A percentile compares a stretch with the other conserved stretches of the same genome.
These are phyloP conservation scores for Pipistrellus pipistrellus DNA, from an alignment of 2,797 vertebrate species.

Conservation along the genomic window DNA sequence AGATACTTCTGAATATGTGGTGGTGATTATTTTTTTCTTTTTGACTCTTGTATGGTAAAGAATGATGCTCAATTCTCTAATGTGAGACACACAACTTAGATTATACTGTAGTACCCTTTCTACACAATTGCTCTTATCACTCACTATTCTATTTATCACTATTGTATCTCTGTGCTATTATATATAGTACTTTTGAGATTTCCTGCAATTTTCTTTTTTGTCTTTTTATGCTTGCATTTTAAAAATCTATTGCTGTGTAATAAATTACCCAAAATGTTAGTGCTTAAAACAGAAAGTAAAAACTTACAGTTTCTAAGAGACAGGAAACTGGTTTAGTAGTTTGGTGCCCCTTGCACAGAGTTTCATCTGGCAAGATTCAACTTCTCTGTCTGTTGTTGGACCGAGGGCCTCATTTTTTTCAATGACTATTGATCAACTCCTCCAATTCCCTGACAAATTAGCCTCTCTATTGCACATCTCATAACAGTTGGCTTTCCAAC, in stretches of 20 bases:
- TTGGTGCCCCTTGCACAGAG: neutral
- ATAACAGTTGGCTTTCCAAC: neutral
- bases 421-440: neutral
- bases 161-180: neutral
- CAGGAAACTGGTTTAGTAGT: neutral
- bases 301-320: neutral
- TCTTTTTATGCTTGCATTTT: neutral
- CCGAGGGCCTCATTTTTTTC: neutral
- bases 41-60: neutral
- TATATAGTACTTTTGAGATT: neutral
- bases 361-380: neutral
- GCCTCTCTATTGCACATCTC: neutral
- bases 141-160: neutral
- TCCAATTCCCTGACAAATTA: neutral
- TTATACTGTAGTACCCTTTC: neutral
- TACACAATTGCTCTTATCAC: neutral
- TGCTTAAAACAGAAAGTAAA: neutral
- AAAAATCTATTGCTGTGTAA: neutral
- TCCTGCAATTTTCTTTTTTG: neutral
- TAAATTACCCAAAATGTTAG: neutral
- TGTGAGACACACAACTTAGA: neutral
- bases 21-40: neutral
- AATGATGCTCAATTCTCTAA: neutral
- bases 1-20: neutral
- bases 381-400: neutral